These are phyloP conservation scores for Columba guinea DNA, from an alignment of 2,797 vertebrate species.

Conservation along the genomic window DNA sequence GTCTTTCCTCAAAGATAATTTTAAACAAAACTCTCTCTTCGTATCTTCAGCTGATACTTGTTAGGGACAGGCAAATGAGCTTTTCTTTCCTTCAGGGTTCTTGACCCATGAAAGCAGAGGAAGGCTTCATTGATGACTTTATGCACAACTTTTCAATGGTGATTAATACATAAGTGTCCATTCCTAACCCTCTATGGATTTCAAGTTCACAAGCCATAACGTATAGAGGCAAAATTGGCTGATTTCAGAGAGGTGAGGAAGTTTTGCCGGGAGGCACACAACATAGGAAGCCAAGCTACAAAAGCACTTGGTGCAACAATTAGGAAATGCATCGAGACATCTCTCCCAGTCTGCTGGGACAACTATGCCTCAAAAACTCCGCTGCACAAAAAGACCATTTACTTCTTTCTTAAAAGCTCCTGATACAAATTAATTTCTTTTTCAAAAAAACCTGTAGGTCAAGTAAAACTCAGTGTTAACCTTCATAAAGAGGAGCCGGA, in stretches of 20 bases:
- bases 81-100: neutral
- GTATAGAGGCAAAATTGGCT: neutral
- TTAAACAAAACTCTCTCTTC: neutral
- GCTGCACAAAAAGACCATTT: neutral
- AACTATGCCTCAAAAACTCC: neutral
- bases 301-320: neutral
- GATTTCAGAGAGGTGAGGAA: neutral
- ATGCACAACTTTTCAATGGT: neutral
- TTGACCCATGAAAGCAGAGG: neutral
- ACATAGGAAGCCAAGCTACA: neutral
- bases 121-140: neutral
- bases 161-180: neutral
- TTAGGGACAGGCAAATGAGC: neutral
- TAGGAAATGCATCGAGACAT: neutral
- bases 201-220: neutral
- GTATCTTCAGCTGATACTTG: neutral
- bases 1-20: neutral
- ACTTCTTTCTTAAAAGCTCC: neutral
- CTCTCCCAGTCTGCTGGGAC: neutral
- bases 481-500: neutral
- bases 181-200: neutral
- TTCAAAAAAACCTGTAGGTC: neutral
- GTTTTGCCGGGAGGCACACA: neutral
- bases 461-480: neutral
- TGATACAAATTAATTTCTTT: neutral